Base-by-base conservation (phyloP, 2,888 invertebrate species). In the Chrysolina haemoptera region DNA sequence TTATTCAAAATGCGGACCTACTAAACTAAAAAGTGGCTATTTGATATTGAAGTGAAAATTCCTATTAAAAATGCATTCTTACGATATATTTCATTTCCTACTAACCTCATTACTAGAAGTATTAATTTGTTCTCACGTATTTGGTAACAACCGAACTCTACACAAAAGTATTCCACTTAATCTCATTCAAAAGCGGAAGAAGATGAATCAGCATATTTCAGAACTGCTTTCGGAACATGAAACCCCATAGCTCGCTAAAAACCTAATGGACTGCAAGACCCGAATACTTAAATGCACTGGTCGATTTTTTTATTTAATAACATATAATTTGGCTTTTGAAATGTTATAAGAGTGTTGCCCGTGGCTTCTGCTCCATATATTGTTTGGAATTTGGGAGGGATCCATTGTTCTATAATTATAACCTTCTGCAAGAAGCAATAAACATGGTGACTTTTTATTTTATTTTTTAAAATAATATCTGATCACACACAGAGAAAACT, bases 241-340 rank as follows among this genome's bases (percentile, higher is more conserved):
- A 55, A 35, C 64, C 35, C 22, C 48, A 12, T 40, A 43, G 55
- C 62, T 75, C 71, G 77, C 77, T 74, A 74, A 77, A 77, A 77
- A 55, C 71, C 71, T 78, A 78, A 78, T 78, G 76, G 78, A 70
- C 76, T 71, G 65, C 76, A 75, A 71, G 74, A 72, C 68, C 70
- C 71, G 70, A 75, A 75, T 73, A 72, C 68, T 73, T 67, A 79
- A 78, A 77, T 75, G 74, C 74, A 71, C 75, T 76, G 77, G 78
- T 82, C 80, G 80, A 82, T 82, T 84, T 84, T 83, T 82, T 83
- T 83, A 80, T 82, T 82, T 85, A 85, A 85, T 86, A 85, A 85
- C 83, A 84, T 86, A 84, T 86, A 85, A 86, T 86, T 86, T 86
- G 79, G 83, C 78, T 84, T 80, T 84, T 83, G 84, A 84, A 83